Percentiles rank a stretch among this genome's conserved stretches.
Conservation (phyloP, 2,888 invertebrate species). For the Falcaria lacertinaria region DNA sequence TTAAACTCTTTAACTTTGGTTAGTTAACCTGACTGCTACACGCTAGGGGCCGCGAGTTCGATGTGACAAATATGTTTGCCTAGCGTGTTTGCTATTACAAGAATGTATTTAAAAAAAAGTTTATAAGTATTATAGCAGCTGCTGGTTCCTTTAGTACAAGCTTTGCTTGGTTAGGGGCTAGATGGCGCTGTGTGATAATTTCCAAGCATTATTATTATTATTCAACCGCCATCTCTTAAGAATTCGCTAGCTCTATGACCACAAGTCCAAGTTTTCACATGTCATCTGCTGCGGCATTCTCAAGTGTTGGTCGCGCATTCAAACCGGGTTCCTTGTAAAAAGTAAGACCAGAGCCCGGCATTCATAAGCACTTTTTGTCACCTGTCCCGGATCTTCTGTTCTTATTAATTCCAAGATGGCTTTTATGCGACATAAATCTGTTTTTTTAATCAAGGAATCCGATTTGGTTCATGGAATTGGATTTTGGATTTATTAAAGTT, state of each 20-base stretch:
- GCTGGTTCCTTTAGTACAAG: no score
- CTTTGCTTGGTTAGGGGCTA: no score
- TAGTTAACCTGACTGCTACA: no score
- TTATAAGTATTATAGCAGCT: no score
- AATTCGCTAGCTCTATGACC: neutral
- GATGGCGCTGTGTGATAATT: no score
- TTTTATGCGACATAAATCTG: slow-evolving; percentile 36
- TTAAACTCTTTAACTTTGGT: no score
- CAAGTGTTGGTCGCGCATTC: slow-evolving; percentile 47
- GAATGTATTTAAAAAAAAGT: no score
- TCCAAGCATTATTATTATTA: neutral
- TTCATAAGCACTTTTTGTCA: slow-evolving; percentile 70
- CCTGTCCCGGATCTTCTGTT: slow-evolving; percentile 53
- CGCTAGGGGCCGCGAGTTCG: no score
- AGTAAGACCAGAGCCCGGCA: slow-evolving; percentile 50
- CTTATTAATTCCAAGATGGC: slow-evolving; percentile 38
- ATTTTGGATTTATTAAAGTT: neutral
- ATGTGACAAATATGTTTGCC: no score
- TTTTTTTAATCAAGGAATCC: slow-evolving; percentile 23
- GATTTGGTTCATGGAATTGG: slow-evolving; percentile 5
- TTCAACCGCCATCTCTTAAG: neutral
- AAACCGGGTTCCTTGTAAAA: slow-evolving; percentile 60
- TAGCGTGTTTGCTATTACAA: no score
- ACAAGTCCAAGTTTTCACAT: slow-evolving; percentile 9
- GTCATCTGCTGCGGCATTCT: slow-evolving; percentile 38